These are phyloP conservation scores for Callipepla californica DNA, from an alignment of 2,113 vertebrate species.

Conservation along the genomic window DNA sequence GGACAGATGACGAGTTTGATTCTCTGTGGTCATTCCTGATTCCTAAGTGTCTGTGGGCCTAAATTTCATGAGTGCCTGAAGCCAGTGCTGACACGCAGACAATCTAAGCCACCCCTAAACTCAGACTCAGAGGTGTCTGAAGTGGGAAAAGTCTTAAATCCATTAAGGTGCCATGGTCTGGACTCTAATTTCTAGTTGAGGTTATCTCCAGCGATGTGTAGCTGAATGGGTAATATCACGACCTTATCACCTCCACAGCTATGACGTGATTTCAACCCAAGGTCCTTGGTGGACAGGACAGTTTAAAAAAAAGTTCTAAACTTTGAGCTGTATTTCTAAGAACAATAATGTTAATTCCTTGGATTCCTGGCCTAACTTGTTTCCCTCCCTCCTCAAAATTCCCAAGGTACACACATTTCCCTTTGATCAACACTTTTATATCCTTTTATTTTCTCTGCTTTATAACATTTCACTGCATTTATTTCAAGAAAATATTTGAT, in stretches of 20 bases:
- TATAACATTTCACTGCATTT: conserved; percentile 53
- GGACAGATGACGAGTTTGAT: conserved; percentile 75
- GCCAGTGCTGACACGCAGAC: conserved; percentile 65
- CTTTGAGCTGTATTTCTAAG: not conserved
- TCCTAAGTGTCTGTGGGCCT: conserved; percentile 39
- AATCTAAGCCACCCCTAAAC: conserved; percentile 54
- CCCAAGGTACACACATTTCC: not conserved
- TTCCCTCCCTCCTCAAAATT: not conserved
- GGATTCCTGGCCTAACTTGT: conserved; percentile 36
- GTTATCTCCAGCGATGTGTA: conserved; percentile 49
- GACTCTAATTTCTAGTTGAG: conserved; percentile 22
- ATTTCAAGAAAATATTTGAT: conserved; percentile 47
- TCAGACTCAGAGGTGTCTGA: conserved; percentile 8
- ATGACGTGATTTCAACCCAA: conserved; percentile 62
- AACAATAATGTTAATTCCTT: not conserved
- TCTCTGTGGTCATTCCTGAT: conserved; percentile 63
- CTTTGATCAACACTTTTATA: not conserved
- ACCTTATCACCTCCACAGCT: conserved; percentile 62
- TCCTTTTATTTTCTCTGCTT: conserved; percentile 31
- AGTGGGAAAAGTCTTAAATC: conserved; percentile 53
- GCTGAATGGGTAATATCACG: conserved; percentile 62
- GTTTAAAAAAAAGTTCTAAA: conserved; percentile 60
- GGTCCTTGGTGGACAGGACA: conserved; percentile 42
- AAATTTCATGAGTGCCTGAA: conserved; percentile 55
- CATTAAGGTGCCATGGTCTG: conserved; percentile 46